Base-by-base conservation (phyloP, 2,113 vertebrate genomes). In the Tringa solitaria region DNA sequence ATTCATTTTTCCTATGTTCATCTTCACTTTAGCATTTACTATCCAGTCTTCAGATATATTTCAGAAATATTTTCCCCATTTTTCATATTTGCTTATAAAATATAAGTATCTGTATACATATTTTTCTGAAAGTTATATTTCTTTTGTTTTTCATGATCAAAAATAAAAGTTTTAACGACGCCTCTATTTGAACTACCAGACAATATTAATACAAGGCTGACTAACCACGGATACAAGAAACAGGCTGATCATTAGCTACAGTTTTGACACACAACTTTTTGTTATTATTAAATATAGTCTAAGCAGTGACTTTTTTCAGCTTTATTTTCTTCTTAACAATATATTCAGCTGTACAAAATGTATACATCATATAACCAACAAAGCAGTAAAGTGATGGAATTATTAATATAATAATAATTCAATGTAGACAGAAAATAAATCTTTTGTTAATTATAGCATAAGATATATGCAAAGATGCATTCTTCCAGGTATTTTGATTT, bases 221-320 rank as follows among this genome's bases (percentile, higher is more conserved):
- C 48, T 51, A 88, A 95, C 43, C 27, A 61, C 13, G 7, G 54
- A 95, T 94, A 97, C 67, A 60, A 90, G 57, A 95, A 68, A 14
- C 5, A 24, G 69, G 37, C 26, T 67, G 69, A 96, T 54, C 70
- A 61, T 64, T 94, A 95, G 64, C 61, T 88, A 67, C 41, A 94
- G n/a, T 84, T 95, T 37, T 89, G 73, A 96, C 8, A 33, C 21
- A 45, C n/a, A 73, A 90, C 69, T 84, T 63, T 65, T 45, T 43
- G 51, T 75, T 61, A 75, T 35, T 35, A 96, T 93, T 90, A 97
- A 97, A 94, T 64, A 77, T 19, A 91, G 33, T 57, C 75, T 56
- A 77, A 88, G n/a, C 46, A 81, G 15, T 81, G 87, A 97, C 73
- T 95, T 95, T 80, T 80, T 86, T 69, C 89, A 78, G 43, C 48